Evolutionary conservation across 2,888 invertebrate species (phyloP).

Genomic region (Heliconius ismenius): DNA sequence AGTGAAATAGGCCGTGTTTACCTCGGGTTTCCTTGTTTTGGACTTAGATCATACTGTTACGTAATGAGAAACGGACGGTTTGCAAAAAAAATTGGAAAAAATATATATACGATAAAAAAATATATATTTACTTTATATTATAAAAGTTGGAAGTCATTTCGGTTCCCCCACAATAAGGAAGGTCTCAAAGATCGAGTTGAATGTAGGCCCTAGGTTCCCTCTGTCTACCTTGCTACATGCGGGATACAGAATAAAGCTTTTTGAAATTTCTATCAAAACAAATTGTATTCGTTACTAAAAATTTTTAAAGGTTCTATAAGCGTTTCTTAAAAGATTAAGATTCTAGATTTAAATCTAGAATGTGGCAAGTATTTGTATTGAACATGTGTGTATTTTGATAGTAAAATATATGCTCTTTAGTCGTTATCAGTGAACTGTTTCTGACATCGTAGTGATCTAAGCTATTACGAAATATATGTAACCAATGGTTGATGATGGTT

Average conservation of each 20-base stretch:
- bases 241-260: no score
- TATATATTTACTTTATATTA: no score
- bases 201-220: no score
- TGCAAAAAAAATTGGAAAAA: constrained; percentile 48
- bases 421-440: neutral
- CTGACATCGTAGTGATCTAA: neutral
- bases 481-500: neutral
- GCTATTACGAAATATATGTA: neutral
- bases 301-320: no score
- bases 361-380: neutral
- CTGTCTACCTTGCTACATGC: no score
- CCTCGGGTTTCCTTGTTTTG: constrained; percentile 65
- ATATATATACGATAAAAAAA: neutral
- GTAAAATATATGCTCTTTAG: neutral
- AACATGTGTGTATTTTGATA: neutral
- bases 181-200: no score
- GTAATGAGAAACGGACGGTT: constrained; percentile 52
- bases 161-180: no score
- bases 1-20: constrained; percentile 55
- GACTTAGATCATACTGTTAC: constrained; percentile 56
- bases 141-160: constrained; percentile 22
- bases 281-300: no score
- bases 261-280: no score
- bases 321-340: no score
- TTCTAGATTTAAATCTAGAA: no score